Conservation (phyloP, 2,797 vertebrate species). For the Smutsia gigantea region DNA sequence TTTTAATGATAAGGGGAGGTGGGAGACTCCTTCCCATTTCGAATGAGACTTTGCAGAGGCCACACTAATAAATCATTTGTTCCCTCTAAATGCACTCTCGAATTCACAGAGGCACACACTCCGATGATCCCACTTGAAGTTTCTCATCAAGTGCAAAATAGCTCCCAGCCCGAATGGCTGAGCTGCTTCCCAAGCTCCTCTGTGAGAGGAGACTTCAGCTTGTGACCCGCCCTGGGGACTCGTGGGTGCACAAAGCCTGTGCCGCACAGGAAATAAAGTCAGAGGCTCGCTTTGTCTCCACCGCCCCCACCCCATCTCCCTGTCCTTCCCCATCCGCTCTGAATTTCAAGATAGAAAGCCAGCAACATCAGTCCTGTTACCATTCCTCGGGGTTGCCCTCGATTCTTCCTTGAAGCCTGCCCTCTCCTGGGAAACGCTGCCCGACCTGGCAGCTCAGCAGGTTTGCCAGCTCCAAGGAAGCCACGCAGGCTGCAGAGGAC, state of each 20-base stretch:
- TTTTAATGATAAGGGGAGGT: constrained; percentile 58
- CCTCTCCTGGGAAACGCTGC: not conserved
- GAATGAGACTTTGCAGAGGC: constrained; percentile 58
- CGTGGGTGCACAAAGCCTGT: not conserved
- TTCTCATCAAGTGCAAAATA: constrained; percentile 78
- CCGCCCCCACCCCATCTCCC: no score
- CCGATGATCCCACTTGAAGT: constrained; percentile 81
- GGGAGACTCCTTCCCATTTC: not conserved
- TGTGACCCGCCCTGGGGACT: constrained; percentile 30
- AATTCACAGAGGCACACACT: constrained; percentile 39
- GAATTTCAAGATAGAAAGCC: not conserved
- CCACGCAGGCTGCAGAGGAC: not conserved
- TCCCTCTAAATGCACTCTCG: constrained; percentile 74
- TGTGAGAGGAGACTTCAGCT: not conserved
- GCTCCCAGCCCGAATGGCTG: constrained; percentile 55
- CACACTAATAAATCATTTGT: constrained; percentile 76
- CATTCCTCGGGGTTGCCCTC: not conserved
- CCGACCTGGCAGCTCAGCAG: accelerated
- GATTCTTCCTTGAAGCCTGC: not conserved
- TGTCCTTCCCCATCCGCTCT: not conserved
- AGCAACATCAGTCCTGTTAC: not conserved
- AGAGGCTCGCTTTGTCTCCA: not conserved
- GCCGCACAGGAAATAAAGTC: not conserved
- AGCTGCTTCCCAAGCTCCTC: constrained; percentile 22
- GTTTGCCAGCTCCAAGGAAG: not conserved